phyloP scores from a whole-genome alignment of 2,888 invertebrate genomes.

The Oscheius sp. region DNA sequence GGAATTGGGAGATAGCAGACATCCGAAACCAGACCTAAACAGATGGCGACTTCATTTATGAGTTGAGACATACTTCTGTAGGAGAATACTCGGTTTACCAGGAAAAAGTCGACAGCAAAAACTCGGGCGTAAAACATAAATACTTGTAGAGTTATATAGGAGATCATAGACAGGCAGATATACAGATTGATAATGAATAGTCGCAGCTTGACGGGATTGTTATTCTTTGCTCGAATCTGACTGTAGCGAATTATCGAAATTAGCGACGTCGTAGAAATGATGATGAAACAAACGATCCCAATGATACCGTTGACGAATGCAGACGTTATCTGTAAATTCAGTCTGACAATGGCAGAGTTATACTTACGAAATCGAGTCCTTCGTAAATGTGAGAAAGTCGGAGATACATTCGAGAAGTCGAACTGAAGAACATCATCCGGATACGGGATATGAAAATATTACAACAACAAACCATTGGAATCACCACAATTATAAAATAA shows the following conservation, averaged over 20 bases:
- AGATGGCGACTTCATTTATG: too few relatives aligned
- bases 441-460: not conserved
- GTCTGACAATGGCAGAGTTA: not conserved
- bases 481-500: not conserved
- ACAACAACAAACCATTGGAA: slow-evolving; percentile 1
- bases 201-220: not conserved
- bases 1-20: slow-evolving; percentile 29
- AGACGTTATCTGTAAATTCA: not conserved
- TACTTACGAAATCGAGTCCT: slow-evolving; percentile 15
- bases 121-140: not conserved
- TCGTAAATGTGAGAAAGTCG: not conserved
- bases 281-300: not conserved
- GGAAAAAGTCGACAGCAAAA: not conserved
- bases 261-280: not conserved
- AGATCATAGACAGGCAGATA: slow-evolving; percentile 11
- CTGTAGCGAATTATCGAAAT: not conserved
- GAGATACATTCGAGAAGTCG: not conserved
- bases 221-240: slow-evolving; percentile 3
- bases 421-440: too few relatives aligned
- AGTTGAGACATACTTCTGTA: not conserved
- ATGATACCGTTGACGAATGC: not conserved
- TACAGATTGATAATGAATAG: not conserved
- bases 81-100: not conserved
- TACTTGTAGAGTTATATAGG: slow-evolving; percentile 24
- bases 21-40: slow-evolving; percentile 12